Evolutionary conservation across 2,113 vertebrate species (phyloP).

Genomic region (Vanacampus margaritifer): DNA sequence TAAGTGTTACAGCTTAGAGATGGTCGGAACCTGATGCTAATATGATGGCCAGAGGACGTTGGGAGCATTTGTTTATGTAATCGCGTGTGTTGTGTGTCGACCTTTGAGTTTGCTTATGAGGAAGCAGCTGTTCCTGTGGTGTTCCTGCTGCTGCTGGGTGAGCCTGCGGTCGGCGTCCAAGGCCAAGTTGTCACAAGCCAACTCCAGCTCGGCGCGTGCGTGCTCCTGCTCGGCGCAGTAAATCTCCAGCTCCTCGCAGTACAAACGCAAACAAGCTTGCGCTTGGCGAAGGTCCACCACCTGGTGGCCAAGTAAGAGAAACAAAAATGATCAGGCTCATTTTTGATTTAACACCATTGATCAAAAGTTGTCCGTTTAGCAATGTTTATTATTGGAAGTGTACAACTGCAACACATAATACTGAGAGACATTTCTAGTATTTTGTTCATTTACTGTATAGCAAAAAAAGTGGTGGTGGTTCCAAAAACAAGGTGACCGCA

Average conservation of each 20-base stretch:
- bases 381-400: too few relatives aligned
- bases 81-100: slow-evolving; percentile 37
- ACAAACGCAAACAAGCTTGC: slow-evolving; percentile 72
- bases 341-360: background rate
- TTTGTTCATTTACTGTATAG: too few relatives aligned
- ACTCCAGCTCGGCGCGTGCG: slow-evolving; percentile 71
- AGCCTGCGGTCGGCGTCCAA: slow-evolving; percentile 79
- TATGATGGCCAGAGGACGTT: too few relatives aligned
- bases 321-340: background rate
- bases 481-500: too few relatives aligned
- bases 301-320: slow-evolving; percentile 52
- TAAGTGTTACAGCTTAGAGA: background rate
- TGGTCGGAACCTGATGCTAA: too few relatives aligned
- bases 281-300: slow-evolving; percentile 80
- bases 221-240: slow-evolving; percentile 71
- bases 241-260: slow-evolving; percentile 79
- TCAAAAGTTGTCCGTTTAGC: background rate
- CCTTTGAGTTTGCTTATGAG: slow-evolving; percentile 79
- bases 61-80: background rate
- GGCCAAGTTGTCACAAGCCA: slow-evolving; percentile 73
- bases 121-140: slow-evolving; percentile 81
- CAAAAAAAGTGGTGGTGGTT: too few relatives aligned
- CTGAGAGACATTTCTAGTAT: too few relatives aligned
- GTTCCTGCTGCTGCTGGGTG: slow-evolving; percentile 78
- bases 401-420: too few relatives aligned